A percentile compares a stretch with the other conserved stretches of the same genome.
phyloP scores from a whole-genome alignment of 2,888 invertebrate genomes.

The Cremastobaeus sp. region DNA sequence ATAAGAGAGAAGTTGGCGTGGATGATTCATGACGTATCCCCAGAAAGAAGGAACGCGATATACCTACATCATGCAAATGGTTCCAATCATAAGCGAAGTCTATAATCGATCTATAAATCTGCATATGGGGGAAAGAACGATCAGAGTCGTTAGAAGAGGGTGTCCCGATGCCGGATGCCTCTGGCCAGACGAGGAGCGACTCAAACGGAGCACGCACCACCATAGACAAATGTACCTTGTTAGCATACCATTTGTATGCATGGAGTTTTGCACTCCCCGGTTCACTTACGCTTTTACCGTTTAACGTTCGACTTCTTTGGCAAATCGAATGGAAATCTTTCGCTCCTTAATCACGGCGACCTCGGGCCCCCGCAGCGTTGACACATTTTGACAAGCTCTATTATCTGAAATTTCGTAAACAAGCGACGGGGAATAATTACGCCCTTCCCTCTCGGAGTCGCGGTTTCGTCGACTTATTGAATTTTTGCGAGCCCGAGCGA shows the following conservation, averaged over 20 bases:
- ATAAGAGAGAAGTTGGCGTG: conserved; percentile 75
- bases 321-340: conserved; percentile 75
- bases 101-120: conserved; percentile 79
- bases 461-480: conserved; percentile 35
- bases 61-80: conserved; percentile 77
- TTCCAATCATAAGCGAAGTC: conserved; percentile 77
- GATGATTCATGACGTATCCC: conserved; percentile 72
- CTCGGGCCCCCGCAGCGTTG: conserved; percentile 18
- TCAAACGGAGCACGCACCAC: conserved; percentile 66
- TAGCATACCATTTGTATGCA: conserved; percentile 78
- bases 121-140: conserved; percentile 71
- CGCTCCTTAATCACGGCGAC: conserved; percentile 44
- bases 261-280: conserved; percentile 74
- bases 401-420: conserved; percentile 34
- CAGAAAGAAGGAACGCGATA: conserved; percentile 60
- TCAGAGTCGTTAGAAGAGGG: conserved; percentile 52
- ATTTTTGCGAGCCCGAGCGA: conserved; percentile 28
- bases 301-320: conserved; percentile 74
- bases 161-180: conserved; percentile 60
- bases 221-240: conserved; percentile 78
- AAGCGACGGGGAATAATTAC: conserved; percentile 31
- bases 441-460: not conserved
- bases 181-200: conserved; percentile 55
- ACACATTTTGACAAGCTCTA: conserved; percentile 36
- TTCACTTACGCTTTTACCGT: conserved; percentile 68